Evolutionary conservation across 2,888 invertebrate species (phyloP).

Genomic region (Tinea pellionella): DNA sequence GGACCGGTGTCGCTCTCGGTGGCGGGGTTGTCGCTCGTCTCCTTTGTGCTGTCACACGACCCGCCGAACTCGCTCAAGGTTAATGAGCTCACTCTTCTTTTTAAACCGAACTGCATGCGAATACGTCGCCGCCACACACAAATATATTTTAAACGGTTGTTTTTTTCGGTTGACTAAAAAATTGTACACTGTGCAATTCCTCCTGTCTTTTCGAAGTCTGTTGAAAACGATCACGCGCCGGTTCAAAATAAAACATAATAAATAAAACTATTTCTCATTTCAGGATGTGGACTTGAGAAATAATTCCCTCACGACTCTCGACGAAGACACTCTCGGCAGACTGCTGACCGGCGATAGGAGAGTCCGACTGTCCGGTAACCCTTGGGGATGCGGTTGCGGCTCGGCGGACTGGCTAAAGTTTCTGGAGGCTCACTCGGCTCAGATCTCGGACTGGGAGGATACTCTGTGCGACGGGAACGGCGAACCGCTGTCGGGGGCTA

Average conservation of each 20-base stretch:
- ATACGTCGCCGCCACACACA: neutral
- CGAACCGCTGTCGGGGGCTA: neutral
- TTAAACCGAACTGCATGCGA: neutral
- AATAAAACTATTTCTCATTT: neutral
- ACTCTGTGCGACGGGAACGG: conserved; percentile 2
- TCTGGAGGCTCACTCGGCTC: neutral
- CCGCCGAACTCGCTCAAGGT: neutral
- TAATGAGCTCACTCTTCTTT: no score
- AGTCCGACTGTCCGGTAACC: conserved; percentile 23
- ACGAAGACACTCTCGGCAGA: conserved; percentile 19
- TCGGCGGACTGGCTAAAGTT: conserved; percentile 14
- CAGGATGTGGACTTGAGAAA: conserved; percentile 22
- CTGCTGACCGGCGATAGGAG: conserved; percentile 16
- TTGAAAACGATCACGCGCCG: no score
- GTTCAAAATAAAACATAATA: no score
- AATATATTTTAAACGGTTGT: neutral
- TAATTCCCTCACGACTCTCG: conserved; percentile 19
- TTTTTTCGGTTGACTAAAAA: no score
- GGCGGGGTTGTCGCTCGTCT: conserved; percentile 19
- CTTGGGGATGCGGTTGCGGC: conserved; percentile 23
- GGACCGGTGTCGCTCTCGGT: conserved; percentile 18
- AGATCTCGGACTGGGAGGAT: neutral
- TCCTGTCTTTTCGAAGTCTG: neutral
- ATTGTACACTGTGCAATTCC: no score
- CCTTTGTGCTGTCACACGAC: conserved; percentile 18